phyloP scores from a whole-genome alignment of 2,888 invertebrate species.

The Erpobdella octoculata region DNA sequence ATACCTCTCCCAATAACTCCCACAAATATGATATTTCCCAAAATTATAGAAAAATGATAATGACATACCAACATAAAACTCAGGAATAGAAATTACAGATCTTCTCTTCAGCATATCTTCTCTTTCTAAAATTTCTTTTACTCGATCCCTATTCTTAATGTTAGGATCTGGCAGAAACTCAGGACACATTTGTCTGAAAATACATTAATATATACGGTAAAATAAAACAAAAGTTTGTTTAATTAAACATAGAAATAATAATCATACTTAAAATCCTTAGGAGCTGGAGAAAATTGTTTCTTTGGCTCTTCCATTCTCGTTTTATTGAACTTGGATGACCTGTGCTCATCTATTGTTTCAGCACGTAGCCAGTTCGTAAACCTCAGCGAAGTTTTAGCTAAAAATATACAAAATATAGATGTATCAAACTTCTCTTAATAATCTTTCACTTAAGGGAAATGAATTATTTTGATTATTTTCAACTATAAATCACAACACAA shows the following conservation, averaged over 20 bases:
- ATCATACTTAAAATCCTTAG: background rate
- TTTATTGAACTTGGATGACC: conserved; percentile 10
- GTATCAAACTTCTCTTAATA: too few relatives aligned
- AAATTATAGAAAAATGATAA: background rate
- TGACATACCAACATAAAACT: conserved; percentile 83
- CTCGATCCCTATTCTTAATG: conserved; percentile 66
- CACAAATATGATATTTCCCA: background rate
- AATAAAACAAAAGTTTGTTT: background rate
- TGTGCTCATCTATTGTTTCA: conserved; percentile 26
- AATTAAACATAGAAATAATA: background rate
- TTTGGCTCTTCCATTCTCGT: conserved; percentile 5
- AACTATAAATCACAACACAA: too few relatives aligned
- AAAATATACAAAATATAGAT: background rate
- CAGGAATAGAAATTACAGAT: conserved; percentile 76
- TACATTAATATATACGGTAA: background rate
- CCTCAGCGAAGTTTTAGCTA: conserved; percentile 14
- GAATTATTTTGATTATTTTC: too few relatives aligned
- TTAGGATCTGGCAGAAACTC: conserved; percentile 86
- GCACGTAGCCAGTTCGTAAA: conserved; percentile 33
- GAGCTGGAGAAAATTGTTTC: background rate
- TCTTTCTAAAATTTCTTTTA: conserved; percentile 80
- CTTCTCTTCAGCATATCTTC: conserved; percentile 83
- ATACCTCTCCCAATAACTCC: background rate
- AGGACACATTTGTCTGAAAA: conserved; percentile 60
- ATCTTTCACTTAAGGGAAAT: too few relatives aligned